phyloP scores from a whole-genome alignment of 2,797 vertebrate genomes.

The Alfaro cultratus region DNA sequence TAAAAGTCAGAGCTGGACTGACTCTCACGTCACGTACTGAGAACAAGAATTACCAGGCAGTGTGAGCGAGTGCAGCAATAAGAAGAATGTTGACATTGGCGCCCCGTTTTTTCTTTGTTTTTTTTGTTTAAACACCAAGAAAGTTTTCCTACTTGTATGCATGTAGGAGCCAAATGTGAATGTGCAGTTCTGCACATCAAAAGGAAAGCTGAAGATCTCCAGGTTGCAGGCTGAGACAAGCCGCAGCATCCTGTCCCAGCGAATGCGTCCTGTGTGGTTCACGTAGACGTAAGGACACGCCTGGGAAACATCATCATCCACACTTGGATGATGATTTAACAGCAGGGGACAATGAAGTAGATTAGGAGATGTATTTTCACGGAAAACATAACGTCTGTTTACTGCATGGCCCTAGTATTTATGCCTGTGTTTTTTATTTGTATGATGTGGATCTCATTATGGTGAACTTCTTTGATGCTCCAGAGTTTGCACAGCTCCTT shows the following conservation, averaged over 20 bases:
- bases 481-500: not conserved
- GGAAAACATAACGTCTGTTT: not conserved
- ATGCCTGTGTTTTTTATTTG: not conserved
- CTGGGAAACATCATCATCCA: slow-evolving; percentile 85
- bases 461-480: not conserved
- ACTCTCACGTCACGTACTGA: slow-evolving; percentile 82
- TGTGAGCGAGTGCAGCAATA: not conserved
- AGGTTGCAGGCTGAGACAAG: slow-evolving; percentile 84
- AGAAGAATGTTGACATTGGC: not conserved
- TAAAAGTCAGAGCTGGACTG: slow-evolving; percentile 80
- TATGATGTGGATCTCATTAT: not conserved
- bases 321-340: too few relatives aligned
- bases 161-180: slow-evolving; percentile 82
- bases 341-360: not conserved
- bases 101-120: not conserved
- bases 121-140: not conserved
- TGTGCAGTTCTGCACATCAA: slow-evolving; percentile 85
- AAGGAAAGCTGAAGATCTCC: slow-evolving; percentile 85
- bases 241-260: slow-evolving; percentile 83
- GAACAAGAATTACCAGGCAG: not conserved
- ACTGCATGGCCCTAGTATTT: not conserved
- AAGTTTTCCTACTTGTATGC: slow-evolving; percentile 80
- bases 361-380: not conserved
- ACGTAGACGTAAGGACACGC: slow-evolving; percentile 83
- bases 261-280: slow-evolving; percentile 83